Conservation (phyloP, 2,113 vertebrate genomes). For the Carassius gibelio region DNA sequence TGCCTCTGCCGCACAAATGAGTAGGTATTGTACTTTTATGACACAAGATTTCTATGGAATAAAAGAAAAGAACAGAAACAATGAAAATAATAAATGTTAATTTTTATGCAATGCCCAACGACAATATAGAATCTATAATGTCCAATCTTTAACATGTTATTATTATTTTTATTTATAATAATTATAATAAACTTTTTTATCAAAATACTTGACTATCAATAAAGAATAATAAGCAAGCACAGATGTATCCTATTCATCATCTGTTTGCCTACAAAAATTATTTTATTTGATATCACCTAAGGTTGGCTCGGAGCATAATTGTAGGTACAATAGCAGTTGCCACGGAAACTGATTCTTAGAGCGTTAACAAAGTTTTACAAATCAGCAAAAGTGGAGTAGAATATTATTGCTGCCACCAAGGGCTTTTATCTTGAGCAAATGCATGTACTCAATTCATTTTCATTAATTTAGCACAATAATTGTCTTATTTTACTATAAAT, state of each 20-base stretch:
- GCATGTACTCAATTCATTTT: background rate
- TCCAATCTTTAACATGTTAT: too few species aligned
- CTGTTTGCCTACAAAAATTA: background rate
- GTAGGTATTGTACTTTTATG: slow-evolving; percentile 54
- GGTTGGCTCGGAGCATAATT: background rate
- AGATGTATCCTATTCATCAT: background rate
- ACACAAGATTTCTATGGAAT: too few species aligned
- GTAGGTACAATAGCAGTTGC: slow-evolving; percentile 14
- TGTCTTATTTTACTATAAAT: background rate
- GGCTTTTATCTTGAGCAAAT: background rate
- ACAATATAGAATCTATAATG: too few species aligned
- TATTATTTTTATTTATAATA: too few species aligned
- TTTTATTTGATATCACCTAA: background rate
- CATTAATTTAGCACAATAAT: background rate
- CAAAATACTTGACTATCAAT: too few species aligned
- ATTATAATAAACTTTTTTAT: too few species aligned
- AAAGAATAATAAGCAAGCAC: too few species aligned
- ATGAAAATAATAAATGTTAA: too few species aligned
- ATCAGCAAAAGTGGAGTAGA: background rate
- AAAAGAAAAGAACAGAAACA: too few species aligned
- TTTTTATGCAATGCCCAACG: too few species aligned
- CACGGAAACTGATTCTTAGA: background rate
- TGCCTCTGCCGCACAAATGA: slow-evolving; percentile 3
- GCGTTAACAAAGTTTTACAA: background rate
- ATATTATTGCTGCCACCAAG: background rate